Evolutionary conservation across 2,888 invertebrate genomes (phyloP).

Genomic region (Petrophora chlorosata): DNA sequence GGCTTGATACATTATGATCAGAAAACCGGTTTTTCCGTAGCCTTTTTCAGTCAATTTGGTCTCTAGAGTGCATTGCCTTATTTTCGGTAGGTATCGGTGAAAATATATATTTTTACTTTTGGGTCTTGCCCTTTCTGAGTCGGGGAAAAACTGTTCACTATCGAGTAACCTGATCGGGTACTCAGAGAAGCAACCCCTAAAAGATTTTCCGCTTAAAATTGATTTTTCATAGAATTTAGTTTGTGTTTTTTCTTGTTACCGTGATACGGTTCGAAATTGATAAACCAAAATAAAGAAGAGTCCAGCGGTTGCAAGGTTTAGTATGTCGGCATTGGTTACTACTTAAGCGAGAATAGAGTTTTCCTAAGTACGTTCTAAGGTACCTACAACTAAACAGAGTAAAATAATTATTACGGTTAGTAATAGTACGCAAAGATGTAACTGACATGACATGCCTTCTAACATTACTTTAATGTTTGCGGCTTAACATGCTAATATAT

Average conservation of each 20-base stretch:
- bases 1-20: no score
- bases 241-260: neutral
- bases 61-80: conserved; percentile 15
- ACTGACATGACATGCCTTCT: no score
- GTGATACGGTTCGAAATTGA: neutral
- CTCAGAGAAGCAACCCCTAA: neutral
- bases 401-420: no score
- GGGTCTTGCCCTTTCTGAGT: conserved; percentile 15
- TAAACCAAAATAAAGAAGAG: no score
- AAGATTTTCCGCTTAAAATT: conserved; percentile 12
- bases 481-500: no score
- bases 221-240: conserved; percentile 11
- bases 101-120: conserved; percentile 18
- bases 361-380: no score
- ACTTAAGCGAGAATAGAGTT: no score
- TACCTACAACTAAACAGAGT: no score
- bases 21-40: conserved; percentile 8
- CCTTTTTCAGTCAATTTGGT: conserved; percentile 23
- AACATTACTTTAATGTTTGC: no score
- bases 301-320: no score
- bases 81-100: conserved; percentile 8
- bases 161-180: conserved; percentile 21
- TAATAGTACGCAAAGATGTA: no score
- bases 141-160: conserved; percentile 15
- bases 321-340: no score